Evolutionary conservation across 2,888 invertebrate species (phyloP), one percentile per base, ranked within the genome.

Genomic region (Rhimphoctona megacephalus): DNA sequence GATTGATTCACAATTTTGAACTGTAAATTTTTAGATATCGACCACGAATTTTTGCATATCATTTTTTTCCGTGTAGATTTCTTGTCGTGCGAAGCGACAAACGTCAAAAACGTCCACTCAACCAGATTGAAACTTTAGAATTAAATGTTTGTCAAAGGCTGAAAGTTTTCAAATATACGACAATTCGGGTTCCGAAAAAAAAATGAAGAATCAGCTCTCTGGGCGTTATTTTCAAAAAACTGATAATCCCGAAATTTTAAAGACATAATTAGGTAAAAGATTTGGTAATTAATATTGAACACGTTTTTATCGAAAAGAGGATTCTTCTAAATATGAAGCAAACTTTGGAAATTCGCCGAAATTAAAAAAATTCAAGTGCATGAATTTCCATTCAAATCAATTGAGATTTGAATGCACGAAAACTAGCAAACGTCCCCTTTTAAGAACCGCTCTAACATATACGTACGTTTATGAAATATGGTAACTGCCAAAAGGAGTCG

Each of bases 401-500:
- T 61, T 61, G 61, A 61, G 30, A 30, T 17, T 30, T 17, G 61
- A 61, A 30, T 61, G 30, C 25, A 57, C 25, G 57, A 57, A 30
- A 30, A 61, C 61, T 61, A 30, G 30, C 61, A 61, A 61, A 61
- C 61, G 61, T 61, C 61, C 30, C 61, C 14, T 61, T 30, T 61
- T 61, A 61, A 61, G 30, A 61, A 61, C 17, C 61, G 61, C 30
- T 61, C 30, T 30, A 30, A 61, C 61, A 14, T 57, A 57, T 25
- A 57, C 57, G 61, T 61, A 36, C 67, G 67, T 67, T 67, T 67
- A 67, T 67, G 61, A 70, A 6, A 66, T 54, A 39, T 52, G 30
- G 54, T 43, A 67, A 57, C 39, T 4, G 73, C 36, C 73, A 66
- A 67, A 54, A 67, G 66, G 76, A 61, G 67, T 69, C 33, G 33